Base-by-base conservation (phyloP, 2,113 vertebrate species). In the Galbula dea region DNA sequence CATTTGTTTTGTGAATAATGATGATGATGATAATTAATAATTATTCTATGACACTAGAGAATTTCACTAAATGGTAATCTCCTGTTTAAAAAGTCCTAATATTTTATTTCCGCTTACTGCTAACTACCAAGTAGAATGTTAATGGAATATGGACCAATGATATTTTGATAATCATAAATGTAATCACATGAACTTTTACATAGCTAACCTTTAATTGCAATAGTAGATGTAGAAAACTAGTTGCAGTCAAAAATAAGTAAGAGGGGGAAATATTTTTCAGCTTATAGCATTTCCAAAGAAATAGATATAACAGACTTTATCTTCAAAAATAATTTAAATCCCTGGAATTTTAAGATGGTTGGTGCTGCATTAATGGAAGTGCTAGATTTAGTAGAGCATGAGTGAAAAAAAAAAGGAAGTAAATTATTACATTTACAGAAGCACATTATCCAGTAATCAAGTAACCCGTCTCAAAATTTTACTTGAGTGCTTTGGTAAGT, bases 51-150 rank as follows among this genome's bases (percentile, higher is more conserved):
- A 75, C 97, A 95, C 65, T 94, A 79, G 95, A 97, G 94, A 97
- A 96, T 97, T 97, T 81, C 52, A 85, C 86, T 97, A 97, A 97
- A 93, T 96, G 83, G 91, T 94, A 97, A 96, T 97, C 96, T 97
- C 93, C 95, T 97, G 68, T 94, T 96, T 97, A 96, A 94, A 94
- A 97, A 97, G 96, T 97, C 95, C 93, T 97, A 98, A 97, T 97
- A 97, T 98, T 98, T 97, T 97, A 96, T 97, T 97, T 97, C 97
- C 97, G 73, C n/a, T 66, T 96, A 96, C 94, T 96, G 94, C 94
- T 97, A 97, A 97, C 95, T 97, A 97, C 86, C 88, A 95, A 96
- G 95, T 91, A 85, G 95, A 96, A 97, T 96, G 83, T 52, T 97
- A 97, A 96, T 97, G 88, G 93, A 97, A 96, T 71, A n/a, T 92